Conservation (phyloP, 2,888 invertebrate species). For the Beris morrisii region DNA sequence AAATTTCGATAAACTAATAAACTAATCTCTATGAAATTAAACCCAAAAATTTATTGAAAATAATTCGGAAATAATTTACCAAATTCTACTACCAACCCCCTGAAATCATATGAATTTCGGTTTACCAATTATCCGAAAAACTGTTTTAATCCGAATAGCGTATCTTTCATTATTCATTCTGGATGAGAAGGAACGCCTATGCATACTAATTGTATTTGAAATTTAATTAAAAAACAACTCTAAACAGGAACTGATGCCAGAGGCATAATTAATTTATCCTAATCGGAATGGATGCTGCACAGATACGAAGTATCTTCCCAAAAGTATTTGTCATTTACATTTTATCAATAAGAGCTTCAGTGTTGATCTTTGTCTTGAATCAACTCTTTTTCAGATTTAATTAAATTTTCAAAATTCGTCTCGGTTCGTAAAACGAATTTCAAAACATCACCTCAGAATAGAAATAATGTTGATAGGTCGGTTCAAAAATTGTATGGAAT, state of each 20-base stretch:
- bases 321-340: conserved; percentile 8
- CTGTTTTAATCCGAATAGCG: too few relatives aligned
- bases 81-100: too few relatives aligned
- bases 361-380: conserved; percentile 17
- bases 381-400: conserved; percentile 15
- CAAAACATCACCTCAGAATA: too few relatives aligned
- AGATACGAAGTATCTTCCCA: not conserved
- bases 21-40: too few relatives aligned
- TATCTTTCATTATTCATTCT: conserved; percentile 6
- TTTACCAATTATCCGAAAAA: too few relatives aligned
- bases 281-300: conserved; percentile 11
- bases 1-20: too few relatives aligned
- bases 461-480: too few relatives aligned
- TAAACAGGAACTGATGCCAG: conserved; percentile 9
- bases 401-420: conserved; percentile 5
- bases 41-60: too few relatives aligned
- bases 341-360: not conserved
- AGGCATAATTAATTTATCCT: conserved; percentile 25
- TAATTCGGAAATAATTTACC: too few relatives aligned
- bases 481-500: too few relatives aligned
- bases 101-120: too few relatives aligned
- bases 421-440: too few relatives aligned
- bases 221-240: conserved; percentile 25
- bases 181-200: conserved; percentile 5
- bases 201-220: conserved; percentile 25